Conservation (phyloP, 2,888 invertebrate species). For the Amblyjoppa fuscipennis region DNA sequence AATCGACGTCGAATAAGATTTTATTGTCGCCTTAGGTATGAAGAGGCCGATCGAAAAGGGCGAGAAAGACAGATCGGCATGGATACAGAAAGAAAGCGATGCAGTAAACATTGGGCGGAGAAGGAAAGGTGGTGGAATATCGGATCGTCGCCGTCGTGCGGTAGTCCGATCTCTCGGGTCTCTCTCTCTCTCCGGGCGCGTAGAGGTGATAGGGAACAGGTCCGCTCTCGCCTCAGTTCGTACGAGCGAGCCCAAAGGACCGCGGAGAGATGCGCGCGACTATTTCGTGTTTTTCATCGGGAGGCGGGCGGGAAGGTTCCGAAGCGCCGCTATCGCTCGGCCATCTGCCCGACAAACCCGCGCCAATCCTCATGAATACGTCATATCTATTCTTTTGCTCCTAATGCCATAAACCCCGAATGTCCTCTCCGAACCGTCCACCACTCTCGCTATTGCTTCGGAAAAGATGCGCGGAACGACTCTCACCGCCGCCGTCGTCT, state of each 20-base stretch:
- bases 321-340: constrained; percentile 80
- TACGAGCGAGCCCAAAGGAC: constrained; percentile 46
- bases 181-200: constrained; percentile 71
- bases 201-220: constrained; percentile 84
- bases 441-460: background rate
- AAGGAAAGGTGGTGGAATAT: constrained; percentile 65
- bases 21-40: constrained; percentile 77
- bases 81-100: constrained; percentile 2
- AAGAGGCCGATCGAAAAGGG: constrained; percentile 48
- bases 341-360: constrained; percentile 80
- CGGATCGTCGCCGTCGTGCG: constrained; percentile 45
- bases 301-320: constrained; percentile 64
- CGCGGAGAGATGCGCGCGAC: constrained; percentile 73
- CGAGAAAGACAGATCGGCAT: constrained; percentile 49
- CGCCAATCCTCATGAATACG: constrained; percentile 82
- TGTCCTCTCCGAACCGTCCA: background rate
- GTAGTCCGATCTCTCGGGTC: constrained; percentile 56
- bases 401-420: constrained; percentile 76
- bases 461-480: constrained; percentile 4
- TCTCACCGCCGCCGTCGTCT: background rate
- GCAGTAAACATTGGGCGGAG: constrained; percentile 37
- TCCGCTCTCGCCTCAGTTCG: constrained; percentile 81
- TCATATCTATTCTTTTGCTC: constrained; percentile 81
- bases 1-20: constrained; percentile 84
- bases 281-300: constrained; percentile 83